phyloP scores from a whole-genome alignment of 2,113 vertebrate species.

The Odocoileus hemionus region DNA sequence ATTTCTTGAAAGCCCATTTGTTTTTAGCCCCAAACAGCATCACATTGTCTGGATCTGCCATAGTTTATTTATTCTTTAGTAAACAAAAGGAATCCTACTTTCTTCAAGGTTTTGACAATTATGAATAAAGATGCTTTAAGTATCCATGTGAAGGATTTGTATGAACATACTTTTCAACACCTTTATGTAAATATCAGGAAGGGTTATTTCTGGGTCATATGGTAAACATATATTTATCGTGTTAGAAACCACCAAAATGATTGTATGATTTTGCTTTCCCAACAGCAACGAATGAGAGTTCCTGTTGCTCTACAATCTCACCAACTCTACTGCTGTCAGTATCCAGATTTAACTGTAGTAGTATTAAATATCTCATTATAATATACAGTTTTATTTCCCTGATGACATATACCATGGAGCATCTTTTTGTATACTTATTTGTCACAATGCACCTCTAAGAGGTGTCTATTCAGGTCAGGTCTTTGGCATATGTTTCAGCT shows the following conservation, averaged over 20 bases:
- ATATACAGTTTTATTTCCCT: neutral
- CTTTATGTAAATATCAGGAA: neutral
- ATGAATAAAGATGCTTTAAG: neutral
- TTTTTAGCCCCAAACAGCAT: neutral
- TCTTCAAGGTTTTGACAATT: neutral
- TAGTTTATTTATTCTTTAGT: neutral
- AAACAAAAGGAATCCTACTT: neutral
- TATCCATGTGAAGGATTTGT: neutral
- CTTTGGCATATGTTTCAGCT: neutral
- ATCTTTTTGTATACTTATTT: neutral
- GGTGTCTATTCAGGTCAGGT: neutral
- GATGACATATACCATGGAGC: neutral
- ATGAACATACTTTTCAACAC: neutral
- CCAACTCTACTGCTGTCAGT: neutral
- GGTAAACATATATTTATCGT: neutral
- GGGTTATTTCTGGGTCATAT: neutral
- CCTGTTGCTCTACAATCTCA: neutral
- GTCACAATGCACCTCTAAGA: neutral
- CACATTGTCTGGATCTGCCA: neutral
- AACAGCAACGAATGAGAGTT: neutral
- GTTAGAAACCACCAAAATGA: neutral
- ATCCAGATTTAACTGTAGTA: neutral
- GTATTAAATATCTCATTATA: neutral
- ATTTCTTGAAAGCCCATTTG: neutral
- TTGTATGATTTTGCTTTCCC: neutral